Evolutionary conservation across 1,140 invertebrate species (phyloP), one percentile per base, ranked within the genome.

Genomic region (Heliconius hermathena): DNA sequence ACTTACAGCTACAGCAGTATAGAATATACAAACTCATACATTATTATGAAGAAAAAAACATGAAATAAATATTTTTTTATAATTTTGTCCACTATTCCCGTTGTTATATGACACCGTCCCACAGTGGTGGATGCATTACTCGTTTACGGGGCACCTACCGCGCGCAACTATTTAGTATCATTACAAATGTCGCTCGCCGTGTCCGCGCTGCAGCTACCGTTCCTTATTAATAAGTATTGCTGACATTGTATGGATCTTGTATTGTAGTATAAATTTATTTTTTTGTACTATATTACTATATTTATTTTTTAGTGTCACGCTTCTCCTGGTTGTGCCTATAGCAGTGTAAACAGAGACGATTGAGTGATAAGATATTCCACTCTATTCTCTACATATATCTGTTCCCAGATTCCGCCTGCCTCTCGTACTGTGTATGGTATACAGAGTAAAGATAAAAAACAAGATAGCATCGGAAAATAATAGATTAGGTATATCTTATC

Each of bases 151-250:
- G 90, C 90, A 94, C 92, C 92, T 94, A 94, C 92, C 92, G 92
- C 92, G 90, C 92, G 90, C 91, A 87, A 90, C 92, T 94, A 91
- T 94, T 93, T 94, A 94, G 91, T 90, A 91, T 90, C 92, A 93
- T 94, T 93, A 94, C 91, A 92, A 91, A 94, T 93, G 92, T 92
- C 91, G 90, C 85, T 86, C 88, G 85, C 87, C 85, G 86, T 87
- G 90, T 90, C 90, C 88, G 91, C 82, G 85, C 87, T 89, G 86
- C 83, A 87, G 87, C 91, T 92, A 92, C 92, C 89, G 91, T 91
- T 92, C 84, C 90, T 94, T 94, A 94, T 94, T 94, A 94, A 93
- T 93, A 94, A 92, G 87, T 86, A 88, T 89, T 87, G 78, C 73
- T 82, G 81, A 8, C 8, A 2, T 41, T 71, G n/a, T 75, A 71